Evolutionary conservation across 2,888 invertebrate genomes (phyloP).

Genomic region (Andrena haemorrhoa): DNA sequence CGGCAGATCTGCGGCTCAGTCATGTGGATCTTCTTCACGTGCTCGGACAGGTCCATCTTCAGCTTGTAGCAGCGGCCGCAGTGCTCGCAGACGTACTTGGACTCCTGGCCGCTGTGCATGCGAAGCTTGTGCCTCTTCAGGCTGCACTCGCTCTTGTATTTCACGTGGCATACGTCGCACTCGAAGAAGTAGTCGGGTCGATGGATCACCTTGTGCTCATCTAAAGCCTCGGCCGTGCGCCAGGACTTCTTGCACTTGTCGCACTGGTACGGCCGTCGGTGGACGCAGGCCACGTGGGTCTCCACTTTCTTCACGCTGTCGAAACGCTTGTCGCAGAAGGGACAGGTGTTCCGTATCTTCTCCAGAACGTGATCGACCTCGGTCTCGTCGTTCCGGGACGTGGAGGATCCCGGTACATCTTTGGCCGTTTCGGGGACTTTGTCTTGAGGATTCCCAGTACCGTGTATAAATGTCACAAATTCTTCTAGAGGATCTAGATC

Average conservation of each 20-base stretch:
- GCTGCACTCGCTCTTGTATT: constrained; percentile 68
- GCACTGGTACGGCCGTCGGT: constrained; percentile 66
- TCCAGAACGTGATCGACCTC: constrained; percentile 54
- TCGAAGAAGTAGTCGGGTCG: constrained; percentile 71
- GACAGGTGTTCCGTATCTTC: constrained; percentile 64
- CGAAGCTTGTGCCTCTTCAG: constrained; percentile 69
- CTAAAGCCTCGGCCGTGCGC: constrained; percentile 59
- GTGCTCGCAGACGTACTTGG: constrained; percentile 69
- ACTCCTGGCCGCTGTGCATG: constrained; percentile 59
- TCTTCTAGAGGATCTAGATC: background rate
- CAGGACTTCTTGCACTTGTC: constrained; percentile 64
- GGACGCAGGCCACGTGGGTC: constrained; percentile 63
- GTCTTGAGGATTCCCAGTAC: no score
- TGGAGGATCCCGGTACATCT: background rate
- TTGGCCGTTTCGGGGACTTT: background rate
- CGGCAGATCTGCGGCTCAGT: constrained; percentile 71
- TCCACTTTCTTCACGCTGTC: constrained; percentile 57
- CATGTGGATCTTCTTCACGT: constrained; percentile 67
- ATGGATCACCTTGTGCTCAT: constrained; percentile 75
- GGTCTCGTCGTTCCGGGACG: constrained; percentile 12
- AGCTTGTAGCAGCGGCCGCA: constrained; percentile 72
- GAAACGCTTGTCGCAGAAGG: constrained; percentile 69
- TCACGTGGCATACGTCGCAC: constrained; percentile 69
- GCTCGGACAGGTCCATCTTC: constrained; percentile 70
- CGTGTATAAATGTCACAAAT: background rate